Conservation (phyloP, 2,113 vertebrate species). For the Seriola rivoliana region DNA sequence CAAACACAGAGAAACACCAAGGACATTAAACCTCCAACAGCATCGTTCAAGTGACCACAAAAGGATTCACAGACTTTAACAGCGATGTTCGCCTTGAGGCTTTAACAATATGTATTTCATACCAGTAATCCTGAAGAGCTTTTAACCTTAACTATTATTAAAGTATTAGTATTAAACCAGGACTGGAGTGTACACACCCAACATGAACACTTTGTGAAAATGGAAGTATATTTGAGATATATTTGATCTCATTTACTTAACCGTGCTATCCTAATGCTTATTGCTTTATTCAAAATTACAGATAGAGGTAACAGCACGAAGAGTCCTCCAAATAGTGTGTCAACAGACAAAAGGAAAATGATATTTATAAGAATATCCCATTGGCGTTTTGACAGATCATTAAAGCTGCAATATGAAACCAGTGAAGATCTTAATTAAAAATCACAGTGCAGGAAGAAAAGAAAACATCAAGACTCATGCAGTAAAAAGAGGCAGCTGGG, state of each 20-base stretch:
- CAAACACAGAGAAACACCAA: conserved; percentile 13
- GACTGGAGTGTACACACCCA: not conserved
- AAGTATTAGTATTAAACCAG: conserved; percentile 6
- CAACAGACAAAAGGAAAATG: not conserved
- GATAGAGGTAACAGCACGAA: not conserved
- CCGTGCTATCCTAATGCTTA: not conserved
- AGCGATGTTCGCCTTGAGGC: not conserved
- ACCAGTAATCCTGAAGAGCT: conserved; percentile 15
- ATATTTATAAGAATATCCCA: no score
- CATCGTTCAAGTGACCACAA: not conserved
- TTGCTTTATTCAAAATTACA: not conserved
- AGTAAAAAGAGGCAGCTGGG: no score
- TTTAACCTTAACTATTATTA: not conserved
- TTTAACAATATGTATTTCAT: conserved; percentile 1
- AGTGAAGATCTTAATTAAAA: not conserved
- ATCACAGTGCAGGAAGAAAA: no score
- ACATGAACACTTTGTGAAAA: not conserved
- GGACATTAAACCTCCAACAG: not conserved
- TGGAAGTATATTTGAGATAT: no score
- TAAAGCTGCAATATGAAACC: not conserved
- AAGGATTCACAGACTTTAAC: not conserved
- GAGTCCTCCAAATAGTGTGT: not conserved
- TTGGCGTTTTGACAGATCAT: not conserved
- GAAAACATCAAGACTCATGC: not conserved
- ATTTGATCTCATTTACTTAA: not conserved